Percentiles rank a stretch among this genome's conserved stretches.
Conservation (phyloP, 2,113 vertebrate species). For the Lanius ludovicianus region DNA sequence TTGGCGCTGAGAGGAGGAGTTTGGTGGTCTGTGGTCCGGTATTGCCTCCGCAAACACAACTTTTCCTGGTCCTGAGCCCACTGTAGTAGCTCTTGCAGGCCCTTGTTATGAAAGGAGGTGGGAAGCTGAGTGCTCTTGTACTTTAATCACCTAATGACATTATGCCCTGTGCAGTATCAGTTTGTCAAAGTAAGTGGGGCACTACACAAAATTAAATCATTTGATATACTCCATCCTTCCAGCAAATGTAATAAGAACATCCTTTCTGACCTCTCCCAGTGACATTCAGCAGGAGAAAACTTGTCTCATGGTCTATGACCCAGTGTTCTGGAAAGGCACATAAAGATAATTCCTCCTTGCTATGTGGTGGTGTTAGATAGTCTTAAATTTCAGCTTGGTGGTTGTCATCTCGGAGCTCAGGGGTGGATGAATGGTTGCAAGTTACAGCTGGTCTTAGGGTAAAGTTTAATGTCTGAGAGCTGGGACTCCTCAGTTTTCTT, state of each 20-base stretch:
- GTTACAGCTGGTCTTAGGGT: background rate
- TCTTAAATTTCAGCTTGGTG: conserved; percentile 24
- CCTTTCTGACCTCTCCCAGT: background rate
- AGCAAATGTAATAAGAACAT: conserved; percentile 41
- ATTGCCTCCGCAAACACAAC: background rate
- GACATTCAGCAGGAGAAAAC: conserved; percentile 12
- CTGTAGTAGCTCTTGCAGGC: background rate
- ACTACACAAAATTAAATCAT: conserved; percentile 40
- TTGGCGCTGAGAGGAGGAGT: background rate
- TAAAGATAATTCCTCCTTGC: conserved; percentile 20
- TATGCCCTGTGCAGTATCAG: conserved; percentile 36
- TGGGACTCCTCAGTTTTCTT: background rate
- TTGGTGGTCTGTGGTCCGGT: background rate
- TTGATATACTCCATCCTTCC: conserved; percentile 30
- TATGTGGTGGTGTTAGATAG: background rate
- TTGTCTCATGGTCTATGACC: background rate
- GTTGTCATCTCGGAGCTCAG: background rate
- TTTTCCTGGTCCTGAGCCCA: background rate
- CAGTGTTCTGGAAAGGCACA: conserved; percentile 12
- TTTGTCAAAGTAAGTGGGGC: conserved; percentile 52
- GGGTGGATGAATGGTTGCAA: background rate
- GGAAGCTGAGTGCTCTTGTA: conserved; percentile 15
- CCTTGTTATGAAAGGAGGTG: background rate
- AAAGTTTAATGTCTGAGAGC: background rate
- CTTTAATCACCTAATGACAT: conserved; percentile 59